Conservation (phyloP, 2,888 invertebrate genomes). For the Pimpla rufipes region DNA sequence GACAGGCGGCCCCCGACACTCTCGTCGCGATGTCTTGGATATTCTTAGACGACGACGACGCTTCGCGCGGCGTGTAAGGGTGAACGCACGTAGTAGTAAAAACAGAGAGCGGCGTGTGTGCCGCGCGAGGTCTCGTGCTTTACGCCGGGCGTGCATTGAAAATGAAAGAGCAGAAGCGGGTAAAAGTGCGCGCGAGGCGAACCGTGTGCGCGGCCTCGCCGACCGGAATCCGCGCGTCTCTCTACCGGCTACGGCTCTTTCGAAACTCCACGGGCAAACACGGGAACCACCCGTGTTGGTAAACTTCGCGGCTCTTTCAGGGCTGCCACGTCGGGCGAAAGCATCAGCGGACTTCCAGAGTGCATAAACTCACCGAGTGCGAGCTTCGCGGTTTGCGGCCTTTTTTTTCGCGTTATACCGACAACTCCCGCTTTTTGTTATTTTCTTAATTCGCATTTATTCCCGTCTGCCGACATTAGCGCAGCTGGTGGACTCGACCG, state of each 20-base stretch:
- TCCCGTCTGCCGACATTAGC: too few species aligned
- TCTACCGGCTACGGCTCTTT: slow-evolving; percentile 26
- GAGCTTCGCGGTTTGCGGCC: not conserved
- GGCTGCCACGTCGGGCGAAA: slow-evolving; percentile 13
- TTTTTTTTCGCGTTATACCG: slow-evolving; percentile 3
- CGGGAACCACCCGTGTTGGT: slow-evolving; percentile 52
- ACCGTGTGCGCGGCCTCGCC: slow-evolving; percentile 26
- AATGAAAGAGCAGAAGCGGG: slow-evolving; percentile 39
- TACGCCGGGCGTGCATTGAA: slow-evolving; percentile 25
- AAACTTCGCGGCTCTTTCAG: slow-evolving; percentile 54
- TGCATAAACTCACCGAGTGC: slow-evolving; percentile 29
- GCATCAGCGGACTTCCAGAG: slow-evolving; percentile 29
- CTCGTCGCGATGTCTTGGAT: slow-evolving; percentile 65
- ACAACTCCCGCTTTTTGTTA: not conserved
- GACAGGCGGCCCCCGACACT: slow-evolving; percentile 23
- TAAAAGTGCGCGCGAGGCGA: slow-evolving; percentile 14
- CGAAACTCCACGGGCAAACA: slow-evolving; percentile 58
- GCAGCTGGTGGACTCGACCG: too few species aligned
- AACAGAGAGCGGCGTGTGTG: slow-evolving; percentile 21
- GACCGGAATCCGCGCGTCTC: slow-evolving; percentile 39
- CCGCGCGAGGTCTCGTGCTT: slow-evolving; percentile 34
- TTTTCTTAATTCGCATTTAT: not conserved
- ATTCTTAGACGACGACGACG: slow-evolving; percentile 77
- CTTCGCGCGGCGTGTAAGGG: slow-evolving; percentile 80
- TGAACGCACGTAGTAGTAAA: slow-evolving; percentile 79